Conservation (phyloP, 2,888 invertebrate species). For the Acanthoscelides obtectus region DNA sequence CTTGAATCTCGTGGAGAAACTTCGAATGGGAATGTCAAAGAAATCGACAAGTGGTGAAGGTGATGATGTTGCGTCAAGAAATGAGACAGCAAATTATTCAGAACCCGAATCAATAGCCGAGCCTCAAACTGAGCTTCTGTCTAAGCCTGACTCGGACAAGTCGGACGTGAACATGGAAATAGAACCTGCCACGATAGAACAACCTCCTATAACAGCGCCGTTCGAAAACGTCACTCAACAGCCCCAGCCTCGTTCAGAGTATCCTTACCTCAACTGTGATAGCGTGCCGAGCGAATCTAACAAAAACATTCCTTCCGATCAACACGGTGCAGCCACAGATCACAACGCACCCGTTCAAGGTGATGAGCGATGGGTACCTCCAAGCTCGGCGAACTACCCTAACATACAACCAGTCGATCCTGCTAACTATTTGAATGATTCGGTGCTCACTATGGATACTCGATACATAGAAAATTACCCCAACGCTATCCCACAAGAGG, state of each 20-base stretch:
- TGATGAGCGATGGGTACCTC: constrained; percentile 62
- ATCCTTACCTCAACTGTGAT: constrained; percentile 32
- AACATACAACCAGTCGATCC: constrained; percentile 28
- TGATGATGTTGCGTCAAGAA: constrained; percentile 43
- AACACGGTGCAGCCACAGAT: constrained; percentile 39
- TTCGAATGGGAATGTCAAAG: constrained; percentile 68
- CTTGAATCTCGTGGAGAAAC: constrained; percentile 76
- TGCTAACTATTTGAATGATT: constrained; percentile 22
- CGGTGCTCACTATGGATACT: constrained; percentile 18
- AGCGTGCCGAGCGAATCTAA: constrained; percentile 37
- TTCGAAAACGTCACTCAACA: background rate
- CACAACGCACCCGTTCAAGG: constrained; percentile 46
- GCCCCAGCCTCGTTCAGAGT: constrained; percentile 13
- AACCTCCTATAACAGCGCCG: background rate
- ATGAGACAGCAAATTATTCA: constrained; percentile 36
- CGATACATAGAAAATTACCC: constrained; percentile 28
- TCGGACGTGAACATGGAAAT: background rate
- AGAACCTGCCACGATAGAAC: background rate
- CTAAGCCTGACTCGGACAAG: background rate
- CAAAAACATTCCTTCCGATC: constrained; percentile 27
- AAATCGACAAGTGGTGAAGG: constrained; percentile 51
- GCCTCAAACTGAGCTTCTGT: constrained; percentile 5
- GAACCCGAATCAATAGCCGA: constrained; percentile 28
- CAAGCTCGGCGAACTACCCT: constrained; percentile 43
- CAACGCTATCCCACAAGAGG: background rate